phyloP scores from a whole-genome alignment of 2,113 vertebrate species.

The Coturnix japonica region DNA sequence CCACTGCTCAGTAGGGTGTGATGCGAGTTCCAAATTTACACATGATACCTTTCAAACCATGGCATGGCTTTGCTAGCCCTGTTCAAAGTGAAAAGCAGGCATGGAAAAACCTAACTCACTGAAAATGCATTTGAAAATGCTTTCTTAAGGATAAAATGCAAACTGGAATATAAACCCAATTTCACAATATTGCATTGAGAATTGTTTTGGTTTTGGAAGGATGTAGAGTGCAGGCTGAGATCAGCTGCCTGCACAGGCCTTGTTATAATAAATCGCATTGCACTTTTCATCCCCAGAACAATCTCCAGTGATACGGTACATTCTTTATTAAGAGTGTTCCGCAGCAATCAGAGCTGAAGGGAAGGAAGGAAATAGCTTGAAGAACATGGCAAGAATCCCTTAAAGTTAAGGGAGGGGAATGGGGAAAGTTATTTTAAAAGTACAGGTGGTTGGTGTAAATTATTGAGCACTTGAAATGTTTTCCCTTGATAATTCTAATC shows the following conservation, averaged over 20 bases:
- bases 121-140: constrained; percentile 7
- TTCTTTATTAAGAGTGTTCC: constrained; percentile 33
- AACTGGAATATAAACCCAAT: background rate
- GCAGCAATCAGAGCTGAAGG: constrained; percentile 14
- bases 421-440: constrained; percentile 33
- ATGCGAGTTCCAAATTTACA: background rate
- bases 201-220: background rate
- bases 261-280: constrained; percentile 31
- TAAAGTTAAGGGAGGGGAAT: background rate
- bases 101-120: background rate
- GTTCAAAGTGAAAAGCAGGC: background rate
- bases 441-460: constrained; percentile 50
- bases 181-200: constrained; percentile 7
- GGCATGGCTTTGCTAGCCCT: background rate
- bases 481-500: constrained; percentile 58
- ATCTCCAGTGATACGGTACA: background rate
- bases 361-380: background rate
- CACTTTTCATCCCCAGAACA: background rate
- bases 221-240: background rate
- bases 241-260: background rate
- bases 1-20: background rate
- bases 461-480: constrained; percentile 46
- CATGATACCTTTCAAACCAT: background rate
- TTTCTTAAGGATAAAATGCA: constrained; percentile 9
- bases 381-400: constrained; percentile 25